Percentiles rank a stretch among this genome's conserved stretches.
Conservation (phyloP, 2,888 invertebrate genomes). For the Nasonia oneida region DNA sequence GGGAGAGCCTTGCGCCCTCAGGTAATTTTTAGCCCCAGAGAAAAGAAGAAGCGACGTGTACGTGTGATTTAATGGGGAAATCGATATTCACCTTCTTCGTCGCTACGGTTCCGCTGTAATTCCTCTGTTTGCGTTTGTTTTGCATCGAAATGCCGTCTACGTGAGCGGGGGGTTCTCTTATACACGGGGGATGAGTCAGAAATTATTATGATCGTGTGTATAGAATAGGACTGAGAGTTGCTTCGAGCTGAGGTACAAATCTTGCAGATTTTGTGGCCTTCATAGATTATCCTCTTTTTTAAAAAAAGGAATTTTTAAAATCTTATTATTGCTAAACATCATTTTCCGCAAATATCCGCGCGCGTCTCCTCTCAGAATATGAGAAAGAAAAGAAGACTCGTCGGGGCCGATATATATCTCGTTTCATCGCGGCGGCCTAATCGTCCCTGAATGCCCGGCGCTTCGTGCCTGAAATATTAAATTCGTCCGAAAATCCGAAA, state of each 20-base stretch:
- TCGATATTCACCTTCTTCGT: conserved; percentile 53
- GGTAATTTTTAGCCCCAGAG: conserved; percentile 52
- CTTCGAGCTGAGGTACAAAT: neutral
- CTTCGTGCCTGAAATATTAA: conserved; percentile 77
- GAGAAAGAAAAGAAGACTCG: conserved; percentile 7
- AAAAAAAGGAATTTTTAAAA: too few species aligned
- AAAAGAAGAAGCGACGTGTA: neutral
- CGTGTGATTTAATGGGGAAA: conserved; percentile 57
- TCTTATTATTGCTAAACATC: too few species aligned
- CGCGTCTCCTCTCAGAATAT: neutral
- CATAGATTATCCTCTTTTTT: too few species aligned
- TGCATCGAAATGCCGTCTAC: conserved; percentile 50
- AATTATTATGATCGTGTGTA: conserved; percentile 34
- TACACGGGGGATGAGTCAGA: conserved; percentile 1
- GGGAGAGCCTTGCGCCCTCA: conserved; percentile 33
- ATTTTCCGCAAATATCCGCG: too few species aligned
- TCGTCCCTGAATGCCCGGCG: conserved; percentile 63
- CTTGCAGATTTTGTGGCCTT: neutral
- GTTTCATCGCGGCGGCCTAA: conserved; percentile 54
- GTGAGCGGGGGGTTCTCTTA: neutral
- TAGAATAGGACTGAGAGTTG: neutral
- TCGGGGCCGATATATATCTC: conserved; percentile 17
- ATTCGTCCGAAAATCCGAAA: conserved; percentile 76
- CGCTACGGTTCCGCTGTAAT: conserved; percentile 16
- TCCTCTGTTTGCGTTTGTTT: conserved; percentile 57